Conservation (phyloP, 2,113 vertebrate species). For the Physeter macrocephalus region DNA sequence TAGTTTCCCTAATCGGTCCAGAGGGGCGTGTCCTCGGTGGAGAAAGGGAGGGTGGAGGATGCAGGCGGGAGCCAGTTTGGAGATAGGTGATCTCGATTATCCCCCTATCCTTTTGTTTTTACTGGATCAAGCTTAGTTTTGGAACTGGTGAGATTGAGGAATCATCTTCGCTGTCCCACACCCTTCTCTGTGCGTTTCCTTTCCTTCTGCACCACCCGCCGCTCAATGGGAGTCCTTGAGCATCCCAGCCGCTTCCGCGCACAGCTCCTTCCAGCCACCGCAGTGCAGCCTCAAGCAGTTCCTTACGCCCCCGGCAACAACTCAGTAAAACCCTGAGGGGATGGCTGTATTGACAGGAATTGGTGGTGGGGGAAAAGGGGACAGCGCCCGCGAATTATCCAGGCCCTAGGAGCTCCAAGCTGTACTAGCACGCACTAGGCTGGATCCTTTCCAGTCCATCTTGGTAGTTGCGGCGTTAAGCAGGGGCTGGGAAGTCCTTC, state of each 20-base stretch:
- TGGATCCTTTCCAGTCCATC: neutral
- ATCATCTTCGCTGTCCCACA: neutral
- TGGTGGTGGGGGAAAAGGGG: neutral
- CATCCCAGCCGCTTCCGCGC: neutral
- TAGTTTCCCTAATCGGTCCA: neutral
- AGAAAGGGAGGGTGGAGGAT: neutral
- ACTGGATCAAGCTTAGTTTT: neutral
- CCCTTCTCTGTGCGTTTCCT: too few species aligned
- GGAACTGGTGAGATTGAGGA: neutral
- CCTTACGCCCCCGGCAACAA: neutral
- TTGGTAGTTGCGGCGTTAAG: neutral
- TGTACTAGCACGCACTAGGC: fast-evolving
- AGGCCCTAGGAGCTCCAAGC: neutral
- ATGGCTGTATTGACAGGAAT: neutral
- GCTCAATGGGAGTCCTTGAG: neutral
- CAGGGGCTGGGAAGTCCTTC: neutral
- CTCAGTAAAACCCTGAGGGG: neutral
- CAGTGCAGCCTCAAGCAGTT: fast-evolving
- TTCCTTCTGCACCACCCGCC: neutral
- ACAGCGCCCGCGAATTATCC: neutral
- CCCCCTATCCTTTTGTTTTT: neutral
- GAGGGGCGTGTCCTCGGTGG: constrained; percentile 59
- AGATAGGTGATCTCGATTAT: neutral
- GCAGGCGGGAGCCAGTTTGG: neutral
- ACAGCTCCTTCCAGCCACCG: neutral